Evolutionary conservation across 1,140 invertebrate genomes (phyloP).

Genomic region (Aphaenogaster floridana): DNA sequence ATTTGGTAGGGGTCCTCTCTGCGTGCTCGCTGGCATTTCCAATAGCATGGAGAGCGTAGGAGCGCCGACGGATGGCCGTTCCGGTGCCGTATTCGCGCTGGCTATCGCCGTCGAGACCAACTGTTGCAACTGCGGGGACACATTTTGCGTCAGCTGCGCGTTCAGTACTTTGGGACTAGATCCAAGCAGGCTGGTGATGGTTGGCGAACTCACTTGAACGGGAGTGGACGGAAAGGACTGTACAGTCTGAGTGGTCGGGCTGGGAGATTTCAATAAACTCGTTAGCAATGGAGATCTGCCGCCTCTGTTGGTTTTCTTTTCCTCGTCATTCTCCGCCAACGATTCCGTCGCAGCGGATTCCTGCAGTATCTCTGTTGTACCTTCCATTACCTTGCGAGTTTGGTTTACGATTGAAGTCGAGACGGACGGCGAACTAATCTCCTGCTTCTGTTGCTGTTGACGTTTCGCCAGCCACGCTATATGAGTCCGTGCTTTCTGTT

Average conservation of each 20-base stretch:
- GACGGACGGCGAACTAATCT: slow-evolving; percentile 61
- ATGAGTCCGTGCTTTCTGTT: slow-evolving; percentile 89
- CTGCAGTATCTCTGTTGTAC: slow-evolving; percentile 63
- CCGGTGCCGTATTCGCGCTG: slow-evolving; percentile 77
- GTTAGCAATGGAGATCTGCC: slow-evolving; percentile 92
- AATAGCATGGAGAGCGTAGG: slow-evolving; percentile 90
- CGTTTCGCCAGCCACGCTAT: slow-evolving; percentile 91
- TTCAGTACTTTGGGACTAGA: slow-evolving; percentile 85
- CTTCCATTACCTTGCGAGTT: slow-evolving; percentile 74
- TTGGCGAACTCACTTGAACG: slow-evolving; percentile 85
- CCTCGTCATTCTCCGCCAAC: slow-evolving; percentile 64
- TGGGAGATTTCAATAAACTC: slow-evolving; percentile 92
- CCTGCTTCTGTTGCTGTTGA: slow-evolving; percentile 86
- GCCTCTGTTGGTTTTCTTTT: slow-evolving; percentile 80
- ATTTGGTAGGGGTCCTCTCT: slow-evolving; percentile 78
- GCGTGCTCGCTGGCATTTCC: slow-evolving; percentile 85
- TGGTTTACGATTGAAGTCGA: slow-evolving; percentile 41
- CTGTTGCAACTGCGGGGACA: slow-evolving; percentile 85
- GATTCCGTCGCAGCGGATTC: slow-evolving; percentile 60
- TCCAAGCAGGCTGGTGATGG: slow-evolving; percentile 88
- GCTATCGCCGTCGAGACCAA: slow-evolving; percentile 83
- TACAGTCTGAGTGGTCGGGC: slow-evolving; percentile 82
- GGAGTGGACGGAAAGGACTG: slow-evolving; percentile 83
- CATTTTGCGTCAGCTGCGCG: slow-evolving; percentile 75
- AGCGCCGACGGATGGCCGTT: slow-evolving; percentile 89